Base-by-base conservation (phyloP, 2,888 invertebrate species). In the Pseudococcus longispinus region DNA sequence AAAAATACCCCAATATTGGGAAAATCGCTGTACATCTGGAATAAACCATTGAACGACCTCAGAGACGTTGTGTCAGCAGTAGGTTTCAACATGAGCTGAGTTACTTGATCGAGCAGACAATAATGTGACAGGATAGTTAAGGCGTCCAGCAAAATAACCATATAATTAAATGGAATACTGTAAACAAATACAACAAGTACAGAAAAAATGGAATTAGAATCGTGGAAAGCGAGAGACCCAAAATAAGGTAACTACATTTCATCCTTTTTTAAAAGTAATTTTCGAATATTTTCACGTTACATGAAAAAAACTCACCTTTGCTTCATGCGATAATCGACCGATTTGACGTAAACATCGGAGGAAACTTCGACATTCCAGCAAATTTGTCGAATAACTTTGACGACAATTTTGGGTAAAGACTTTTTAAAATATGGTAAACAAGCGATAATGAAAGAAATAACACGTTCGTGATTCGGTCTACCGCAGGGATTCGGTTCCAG, bases 391-490 rank as follows among this genome's bases (percentile, higher is more conserved):
- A 96, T 94, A 0, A 96, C 94, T 89, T 94, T 94, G 82, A 95
- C 93, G 0, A 95, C 94, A 87, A 96, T 94, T 89, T 94, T 94
- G 26, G 95, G 94, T 18, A 96, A 91, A 13, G 95, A 94, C 77
- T 94, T 93, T 65, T 94, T 94, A 90, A 96, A 94, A 90, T 95
- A 96, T 13, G 96, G 96, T 60, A 97, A 91, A 86, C 96, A 94
- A 32, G 95, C 94, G 0, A 95, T 95, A 11, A 96, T 93, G 90
- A 96, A 92, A 88, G 95, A 94, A 46, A 96, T 93, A 96, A 96
- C 97, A 89, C 95, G 95, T 88, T 94, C 94, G 90, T 97, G 97
- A 88, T 96, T 91, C 89, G 94, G 94, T 84, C 89, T 84, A 26
- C 88, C 88, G 46, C 88, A 85, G n/a, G 80, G 87, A 42, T 88